These are phyloP conservation scores for Nomada ferruginata DNA, from an alignment of 2,888 invertebrate genomes.

Conservation along the genomic window DNA sequence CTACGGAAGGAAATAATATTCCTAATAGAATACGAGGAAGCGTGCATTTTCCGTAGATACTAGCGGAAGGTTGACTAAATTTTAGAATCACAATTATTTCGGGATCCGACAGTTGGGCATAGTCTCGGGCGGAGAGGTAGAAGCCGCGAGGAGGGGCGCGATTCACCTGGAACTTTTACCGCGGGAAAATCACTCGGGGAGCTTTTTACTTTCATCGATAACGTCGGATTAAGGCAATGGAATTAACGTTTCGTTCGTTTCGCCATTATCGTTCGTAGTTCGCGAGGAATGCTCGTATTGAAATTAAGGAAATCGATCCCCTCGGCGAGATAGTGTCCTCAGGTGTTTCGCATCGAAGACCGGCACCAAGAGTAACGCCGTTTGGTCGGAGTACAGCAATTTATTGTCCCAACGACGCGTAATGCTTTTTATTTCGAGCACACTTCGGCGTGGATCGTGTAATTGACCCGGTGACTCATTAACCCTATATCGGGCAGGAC, in stretches of 20 bases:
- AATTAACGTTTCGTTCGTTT: constrained; percentile 41
- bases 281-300: constrained; percentile 16
- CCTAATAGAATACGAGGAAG: constrained; percentile 58
- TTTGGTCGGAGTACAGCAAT: not conserved
- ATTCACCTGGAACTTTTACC: not conserved
- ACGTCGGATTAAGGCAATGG: constrained; percentile 34
- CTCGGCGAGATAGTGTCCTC: not conserved
- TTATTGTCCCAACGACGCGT: not conserved
- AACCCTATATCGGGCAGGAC: constrained; percentile 44
- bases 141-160: not conserved
- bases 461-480: constrained; percentile 63
- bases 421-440: constrained; percentile 1
- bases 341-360: not conserved
- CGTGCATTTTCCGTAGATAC: constrained; percentile 32
- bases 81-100: constrained; percentile 42
- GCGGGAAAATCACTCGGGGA: constrained; percentile 21
- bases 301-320: constrained; percentile 11
- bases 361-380: not conserved
- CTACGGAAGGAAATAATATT: constrained; percentile 64
- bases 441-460: constrained; percentile 12
- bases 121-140: not conserved
- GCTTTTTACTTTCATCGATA: constrained; percentile 39
- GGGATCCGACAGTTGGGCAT: not conserved
- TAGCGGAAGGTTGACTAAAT: constrained; percentile 5
- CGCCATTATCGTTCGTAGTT: constrained; percentile 14